phyloP scores from a whole-genome alignment of 1,140 invertebrate species.

The Neuroterus valhalla region DNA sequence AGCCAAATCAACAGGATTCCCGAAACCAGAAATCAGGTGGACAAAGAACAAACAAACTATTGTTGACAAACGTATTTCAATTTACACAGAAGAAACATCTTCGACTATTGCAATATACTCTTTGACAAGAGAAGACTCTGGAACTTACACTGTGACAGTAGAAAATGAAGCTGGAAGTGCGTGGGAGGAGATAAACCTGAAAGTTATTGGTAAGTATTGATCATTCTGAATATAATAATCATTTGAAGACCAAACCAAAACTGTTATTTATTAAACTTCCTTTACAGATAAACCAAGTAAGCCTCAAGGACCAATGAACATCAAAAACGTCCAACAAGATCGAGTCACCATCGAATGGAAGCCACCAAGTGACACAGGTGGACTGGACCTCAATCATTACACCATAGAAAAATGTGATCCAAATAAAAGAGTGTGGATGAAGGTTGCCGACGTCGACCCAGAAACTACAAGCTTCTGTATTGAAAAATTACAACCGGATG shows the following conservation, averaged over 20 bases:
- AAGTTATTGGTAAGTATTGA: slow-evolving; percentile 84
- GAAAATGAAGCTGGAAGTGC: slow-evolving; percentile 83
- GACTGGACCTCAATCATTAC: slow-evolving; percentile 86
- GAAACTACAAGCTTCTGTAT: slow-evolving; percentile 83
- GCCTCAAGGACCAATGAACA: slow-evolving; percentile 85
- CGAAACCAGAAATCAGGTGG: slow-evolving; percentile 81
- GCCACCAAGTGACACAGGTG: slow-evolving; percentile 87
- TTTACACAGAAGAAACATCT: slow-evolving; percentile 77
- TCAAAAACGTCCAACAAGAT: slow-evolving; percentile 84
- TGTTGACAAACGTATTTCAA: slow-evolving; percentile 73
- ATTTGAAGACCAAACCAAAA: no score
- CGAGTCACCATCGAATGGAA: slow-evolving; percentile 87
- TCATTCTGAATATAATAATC: neutral
- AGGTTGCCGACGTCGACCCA: slow-evolving; percentile 85
- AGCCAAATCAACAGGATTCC: slow-evolving; percentile 80
- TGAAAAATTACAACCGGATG: slow-evolving; percentile 84
- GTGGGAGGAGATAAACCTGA: slow-evolving; percentile 82
- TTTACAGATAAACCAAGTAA: slow-evolving; percentile 86
- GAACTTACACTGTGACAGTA: slow-evolving; percentile 80
- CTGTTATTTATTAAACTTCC: no score
- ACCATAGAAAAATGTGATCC: slow-evolving; percentile 87
- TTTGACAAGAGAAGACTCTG: slow-evolving; percentile 78
- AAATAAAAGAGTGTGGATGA: slow-evolving; percentile 82
- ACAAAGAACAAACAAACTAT: slow-evolving; percentile 78
- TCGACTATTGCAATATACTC: slow-evolving; percentile 80